Base-by-base conservation (phyloP, 2,113 vertebrate genomes). In the Ceuthmochares aereus region DNA sequence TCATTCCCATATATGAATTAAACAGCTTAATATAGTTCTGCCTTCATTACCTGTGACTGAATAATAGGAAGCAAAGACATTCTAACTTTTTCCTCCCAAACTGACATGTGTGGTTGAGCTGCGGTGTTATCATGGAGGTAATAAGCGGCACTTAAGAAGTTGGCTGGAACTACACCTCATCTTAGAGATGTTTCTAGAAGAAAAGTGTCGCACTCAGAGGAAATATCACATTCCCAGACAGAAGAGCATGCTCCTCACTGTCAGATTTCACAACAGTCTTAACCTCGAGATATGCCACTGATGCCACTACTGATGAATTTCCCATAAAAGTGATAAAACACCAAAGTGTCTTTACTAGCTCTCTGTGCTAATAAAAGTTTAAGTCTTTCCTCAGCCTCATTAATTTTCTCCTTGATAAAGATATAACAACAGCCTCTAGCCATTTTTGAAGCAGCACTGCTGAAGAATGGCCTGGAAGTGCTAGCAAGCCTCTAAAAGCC, bases 391-490 rank as follows among this genome's bases (percentile, higher is more conserved):
- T 62, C 14, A 73, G 62, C n/a, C 45, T 89, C 69, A 82, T 89
- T 93, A 87, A 84, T 94, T 80, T 83, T 66, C 77, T 90, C 78
- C 55, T 77, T 63, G 63, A 43, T 76, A 62, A 40, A 67, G 51
- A 34, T 4, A 2, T 1, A 56, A 76, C 21, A 47, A 56, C 30
- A 77, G 83, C 60, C 42, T 75, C 42, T 17, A 49, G 82, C 5
- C 54, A 47, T 17, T 78, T 56, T n/a, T 47, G 77, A 25, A 77
- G 77, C 42, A 78, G 22, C 12, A 0, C 7, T 52, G 68, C 59
- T 94, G 66, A 66, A 59, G 77, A 40, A 30, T 60, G 54, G 79
- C 49, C 60, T 68, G 62, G 66, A 84, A 73, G 58, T 25, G 7
- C 54, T 32, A 66, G 26, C 15, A 11, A 68, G 27, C 34, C 36